Evolutionary conservation across 2,888 invertebrate species (phyloP).

Genomic region (Hyalella azteca): DNA sequence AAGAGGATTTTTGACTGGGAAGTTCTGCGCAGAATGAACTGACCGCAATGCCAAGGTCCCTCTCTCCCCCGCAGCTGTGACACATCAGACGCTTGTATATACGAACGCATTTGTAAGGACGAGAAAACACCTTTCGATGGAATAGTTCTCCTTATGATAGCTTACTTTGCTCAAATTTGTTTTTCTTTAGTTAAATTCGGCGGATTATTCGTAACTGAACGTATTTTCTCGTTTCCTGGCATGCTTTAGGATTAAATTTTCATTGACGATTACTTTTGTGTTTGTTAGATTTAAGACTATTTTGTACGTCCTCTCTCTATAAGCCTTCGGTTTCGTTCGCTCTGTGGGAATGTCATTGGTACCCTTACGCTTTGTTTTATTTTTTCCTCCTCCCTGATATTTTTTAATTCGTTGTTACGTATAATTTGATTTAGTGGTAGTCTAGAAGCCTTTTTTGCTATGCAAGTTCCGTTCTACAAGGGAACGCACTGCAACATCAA

Average conservation of each 20-base stretch:
- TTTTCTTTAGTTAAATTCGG: not conserved
- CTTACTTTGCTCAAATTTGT: slow-evolving; percentile 10
- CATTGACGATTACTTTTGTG: slow-evolving; percentile 24
- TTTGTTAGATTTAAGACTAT: slow-evolving; percentile 21
- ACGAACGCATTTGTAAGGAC: slow-evolving; percentile 22
- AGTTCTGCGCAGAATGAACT: too few relatives aligned
- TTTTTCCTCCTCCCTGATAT: not conserved
- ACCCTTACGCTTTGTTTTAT: not conserved
- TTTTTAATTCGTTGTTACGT: not conserved
- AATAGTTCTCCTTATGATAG: not conserved
- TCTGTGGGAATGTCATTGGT: slow-evolving; percentile 12
- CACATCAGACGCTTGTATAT: slow-evolving; percentile 4
- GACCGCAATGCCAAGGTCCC: too few relatives aligned
- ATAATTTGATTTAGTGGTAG: not conserved
- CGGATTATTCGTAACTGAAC: slow-evolving; percentile 1
- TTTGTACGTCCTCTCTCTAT: slow-evolving; percentile 32
- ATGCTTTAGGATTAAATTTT: slow-evolving; percentile 15
- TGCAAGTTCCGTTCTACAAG: not conserved
- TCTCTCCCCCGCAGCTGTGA: too few relatives aligned
- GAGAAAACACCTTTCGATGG: slow-evolving; percentile 7
- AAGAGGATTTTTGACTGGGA: too few relatives aligned
- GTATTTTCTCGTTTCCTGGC: slow-evolving; percentile 37
- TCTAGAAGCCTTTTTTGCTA: slow-evolving; percentile 14
- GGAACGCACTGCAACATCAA: not conserved
- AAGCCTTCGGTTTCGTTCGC: slow-evolving; percentile 7